Conservation (phyloP, 1,140 invertebrate genomes). For the Tenebrio molitor region DNA sequence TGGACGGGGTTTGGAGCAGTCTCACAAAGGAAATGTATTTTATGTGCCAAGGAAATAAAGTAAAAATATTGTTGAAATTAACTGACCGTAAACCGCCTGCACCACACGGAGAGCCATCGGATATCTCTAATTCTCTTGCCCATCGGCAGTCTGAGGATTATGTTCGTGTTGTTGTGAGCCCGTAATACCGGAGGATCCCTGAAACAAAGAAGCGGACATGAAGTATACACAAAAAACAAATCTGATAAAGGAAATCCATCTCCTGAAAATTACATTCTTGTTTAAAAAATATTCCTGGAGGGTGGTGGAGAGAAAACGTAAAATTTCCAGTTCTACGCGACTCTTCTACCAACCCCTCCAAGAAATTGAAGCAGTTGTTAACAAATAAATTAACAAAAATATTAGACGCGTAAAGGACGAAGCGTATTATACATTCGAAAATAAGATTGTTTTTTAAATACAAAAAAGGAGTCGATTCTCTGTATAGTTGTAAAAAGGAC, state of each 20-base stretch:
- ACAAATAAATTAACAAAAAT: too few relatives aligned
- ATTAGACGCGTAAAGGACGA: not conserved
- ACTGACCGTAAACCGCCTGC: constrained; percentile 89
- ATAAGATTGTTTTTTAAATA: too few relatives aligned
- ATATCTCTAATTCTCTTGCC: constrained; percentile 88
- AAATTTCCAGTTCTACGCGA: too few relatives aligned
- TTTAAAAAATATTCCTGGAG: too few relatives aligned
- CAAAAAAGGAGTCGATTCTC: too few relatives aligned
- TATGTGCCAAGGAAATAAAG: not conserved
- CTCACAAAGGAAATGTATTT: constrained; percentile 5
- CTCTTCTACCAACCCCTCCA: too few relatives aligned
- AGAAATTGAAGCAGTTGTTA: too few relatives aligned
- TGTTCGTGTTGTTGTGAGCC: constrained; percentile 82
- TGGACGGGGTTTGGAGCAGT: not conserved
- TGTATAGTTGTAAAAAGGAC: too few relatives aligned
- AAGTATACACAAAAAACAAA: not conserved
- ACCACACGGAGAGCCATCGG: constrained; percentile 92
- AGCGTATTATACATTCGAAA: not conserved
- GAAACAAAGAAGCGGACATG: constrained; percentile 65
- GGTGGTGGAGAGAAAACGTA: too few relatives aligned
- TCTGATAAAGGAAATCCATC: not conserved
- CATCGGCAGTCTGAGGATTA: constrained; percentile 85
- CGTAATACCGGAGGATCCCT: constrained; percentile 85
- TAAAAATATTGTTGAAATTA: constrained; percentile 26
- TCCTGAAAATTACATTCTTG: too few relatives aligned